Evolutionary conservation across 1,140 invertebrate species (phyloP), one percentile per base, ranked within the genome.

Genomic region (Macrobrachium nipponense): DNA sequence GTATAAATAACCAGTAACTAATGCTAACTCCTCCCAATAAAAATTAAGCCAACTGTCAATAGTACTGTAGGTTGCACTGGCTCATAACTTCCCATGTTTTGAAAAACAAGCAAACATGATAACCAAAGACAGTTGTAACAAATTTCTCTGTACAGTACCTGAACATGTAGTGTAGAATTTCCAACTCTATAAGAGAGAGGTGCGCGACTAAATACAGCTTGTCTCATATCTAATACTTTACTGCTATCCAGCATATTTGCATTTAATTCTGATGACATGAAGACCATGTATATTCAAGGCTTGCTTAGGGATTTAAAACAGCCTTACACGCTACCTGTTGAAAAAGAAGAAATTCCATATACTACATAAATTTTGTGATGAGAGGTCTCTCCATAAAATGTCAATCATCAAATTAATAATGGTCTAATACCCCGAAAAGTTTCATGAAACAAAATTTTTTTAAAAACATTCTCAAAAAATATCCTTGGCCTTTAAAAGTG

Each of bases 161-260:
- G 87, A 36, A 88, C 58, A 73, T 82, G 83, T 6, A 88, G 68
- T 43, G 87, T 88, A 20, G 87, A 88, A 61, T 85, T 86, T 51
- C 87, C 87, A 43, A 88, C 87, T 58, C 84, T 88, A 62, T 88
- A 88, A 10, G 82, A 86, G 44, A 88, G 83, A 36, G 87, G 80
- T 12, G 87, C 76, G 17, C 82, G 80, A 43, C 82, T 86, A 61
- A 88, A 88, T 20, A 88, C 76, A 15, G 82, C 82, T 72, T 86
- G 87, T 64, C 87, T 85, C 87, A 88, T 88, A 64, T 86, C 84
- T 27, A 86, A 23, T 76, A 75, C 84, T 36, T 44, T 70, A 58
- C 58, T 86, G 61, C 27, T 77, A 62, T 80, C 84, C 51, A 80
- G 20, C 77, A 86, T 86, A 8, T 75, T 68, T 27, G 23, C 10